Conservation (phyloP, 2,888 invertebrate species). For the Drosophila meridiana region DNA sequence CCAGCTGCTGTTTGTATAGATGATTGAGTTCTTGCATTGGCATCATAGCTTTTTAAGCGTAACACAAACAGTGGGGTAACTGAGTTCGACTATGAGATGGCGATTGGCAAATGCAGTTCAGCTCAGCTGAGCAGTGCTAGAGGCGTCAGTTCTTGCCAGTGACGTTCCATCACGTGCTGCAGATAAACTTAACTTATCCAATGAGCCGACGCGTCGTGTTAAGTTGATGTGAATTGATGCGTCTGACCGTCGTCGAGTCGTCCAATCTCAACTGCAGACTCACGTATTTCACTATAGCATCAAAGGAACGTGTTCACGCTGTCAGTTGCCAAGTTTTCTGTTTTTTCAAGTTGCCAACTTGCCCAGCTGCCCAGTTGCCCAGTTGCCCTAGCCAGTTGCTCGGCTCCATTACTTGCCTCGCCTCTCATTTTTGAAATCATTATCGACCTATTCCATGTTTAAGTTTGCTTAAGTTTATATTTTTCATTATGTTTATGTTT, state of each 20-base stretch:
- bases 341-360: conserved; percentile 1
- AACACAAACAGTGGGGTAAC: conserved; percentile 26
- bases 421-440: conserved; percentile 19
- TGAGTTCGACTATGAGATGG: conserved; percentile 1
- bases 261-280: conserved; percentile 56
- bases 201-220: conserved; percentile 58
- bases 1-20: conserved; percentile 40
- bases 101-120: not conserved
- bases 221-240: conserved; percentile 65
- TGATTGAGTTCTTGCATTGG: conserved; percentile 47
- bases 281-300: conserved; percentile 60
- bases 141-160: conserved; percentile 19
- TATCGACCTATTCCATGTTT: conserved; percentile 63
- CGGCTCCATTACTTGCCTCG: not conserved
- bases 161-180: conserved; percentile 56
- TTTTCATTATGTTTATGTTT: conserved; percentile 74
- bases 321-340: conserved; percentile 22
- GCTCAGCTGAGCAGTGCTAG: conserved; percentile 7
- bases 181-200: conserved; percentile 71
- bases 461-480: conserved; percentile 69
- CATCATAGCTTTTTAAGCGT: conserved; percentile 38
- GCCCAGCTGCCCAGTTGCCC: not conserved
- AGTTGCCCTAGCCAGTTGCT: not conserved
- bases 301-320: conserved; percentile 59
- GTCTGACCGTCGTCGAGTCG: conserved; percentile 29